Base-by-base conservation (phyloP, 2,888 invertebrate genomes). In the Epirrhoe tristata region DNA sequence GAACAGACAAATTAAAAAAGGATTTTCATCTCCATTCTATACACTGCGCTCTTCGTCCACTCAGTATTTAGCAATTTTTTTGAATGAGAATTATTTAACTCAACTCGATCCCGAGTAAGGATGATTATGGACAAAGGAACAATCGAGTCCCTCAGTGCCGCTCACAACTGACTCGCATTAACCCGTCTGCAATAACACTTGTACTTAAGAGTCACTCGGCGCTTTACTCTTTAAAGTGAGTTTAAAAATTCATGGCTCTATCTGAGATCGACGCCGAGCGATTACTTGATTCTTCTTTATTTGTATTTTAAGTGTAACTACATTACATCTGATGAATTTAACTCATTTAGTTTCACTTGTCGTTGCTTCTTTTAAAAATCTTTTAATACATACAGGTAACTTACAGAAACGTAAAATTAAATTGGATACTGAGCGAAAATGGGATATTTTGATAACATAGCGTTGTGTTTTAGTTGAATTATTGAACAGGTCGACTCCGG, bases 221-320 rank as follows among this genome's bases (percentile, higher is more conserved):
- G 56, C 62, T 56, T 36, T 17, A 51, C 12, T 57, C 31, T 31
- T 63, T 51, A 43, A 39, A 57, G 51, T 51, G 31, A 16, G 32
- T 63, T 52, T 52, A 43, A 43, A 63, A 57, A 63, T 63, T 57
- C 63, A 62, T 63, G 56, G 43, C 57, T 51, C 12, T 54, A 31
- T n/a, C 53, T 10, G 24, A 24, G 24, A 36, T 10, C 7, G 14
- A 43, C 55, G 24, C 34, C 31, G 56, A 31, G 39, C 39, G 50
- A 39, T 56, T 56, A 51, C 57, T 57, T 55, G 7, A 53, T 59
- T 59, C 52, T 52, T 14, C 14, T 43, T 59, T 39, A 36, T 31
- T 8, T 52, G 6, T 36, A n/a, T 14, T 50, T 16, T 7, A 58
- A 50, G 50, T 24, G 2, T 12, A n/a, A n/a, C 10, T 46, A 14